A percentile compares a stretch with the other conserved stretches of the same genome.
These are phyloP conservation scores for Diarsia mendica DNA, from an alignment of 2,888 invertebrate species.

Conservation along the genomic window DNA sequence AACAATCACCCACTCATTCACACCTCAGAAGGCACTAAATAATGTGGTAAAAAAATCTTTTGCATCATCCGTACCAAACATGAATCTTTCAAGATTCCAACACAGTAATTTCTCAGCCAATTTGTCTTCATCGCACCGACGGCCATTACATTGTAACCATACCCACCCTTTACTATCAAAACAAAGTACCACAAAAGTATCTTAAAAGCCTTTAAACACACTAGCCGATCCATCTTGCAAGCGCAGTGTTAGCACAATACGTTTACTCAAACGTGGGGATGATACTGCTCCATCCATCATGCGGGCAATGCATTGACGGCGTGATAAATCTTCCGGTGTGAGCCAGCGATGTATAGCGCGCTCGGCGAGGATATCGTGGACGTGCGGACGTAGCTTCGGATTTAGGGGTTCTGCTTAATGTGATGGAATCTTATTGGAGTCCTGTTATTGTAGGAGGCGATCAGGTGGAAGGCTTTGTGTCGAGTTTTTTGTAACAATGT, in stretches of 20 bases:
- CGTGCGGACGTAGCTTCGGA: constrained; percentile 56
- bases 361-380: constrained; percentile 45
- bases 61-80: background rate
- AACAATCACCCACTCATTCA: background rate
- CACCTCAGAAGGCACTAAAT: background rate
- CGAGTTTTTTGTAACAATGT: constrained; percentile 27
- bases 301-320: constrained; percentile 64
- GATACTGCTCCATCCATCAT: constrained; percentile 65
- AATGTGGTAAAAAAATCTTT: background rate
- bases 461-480: constrained; percentile 47
- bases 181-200: constrained; percentile 63
- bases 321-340: constrained; percentile 67
- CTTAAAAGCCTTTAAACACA: constrained; percentile 66
- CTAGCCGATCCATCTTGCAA: constrained; percentile 65
- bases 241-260: constrained; percentile 63
- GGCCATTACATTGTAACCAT: constrained; percentile 42
- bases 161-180: constrained; percentile 53
- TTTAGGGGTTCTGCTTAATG: constrained; percentile 63
- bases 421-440: constrained; percentile 64
- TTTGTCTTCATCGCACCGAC: constrained; percentile 39
- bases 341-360: constrained; percentile 63
- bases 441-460: constrained; percentile 42
- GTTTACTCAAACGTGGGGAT: constrained; percentile 66
- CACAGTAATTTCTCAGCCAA: constrained; percentile 23
- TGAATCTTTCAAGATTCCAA: background rate